Conservation (phyloP, 2,888 invertebrate genomes). For the Amorpha juglandis region DNA sequence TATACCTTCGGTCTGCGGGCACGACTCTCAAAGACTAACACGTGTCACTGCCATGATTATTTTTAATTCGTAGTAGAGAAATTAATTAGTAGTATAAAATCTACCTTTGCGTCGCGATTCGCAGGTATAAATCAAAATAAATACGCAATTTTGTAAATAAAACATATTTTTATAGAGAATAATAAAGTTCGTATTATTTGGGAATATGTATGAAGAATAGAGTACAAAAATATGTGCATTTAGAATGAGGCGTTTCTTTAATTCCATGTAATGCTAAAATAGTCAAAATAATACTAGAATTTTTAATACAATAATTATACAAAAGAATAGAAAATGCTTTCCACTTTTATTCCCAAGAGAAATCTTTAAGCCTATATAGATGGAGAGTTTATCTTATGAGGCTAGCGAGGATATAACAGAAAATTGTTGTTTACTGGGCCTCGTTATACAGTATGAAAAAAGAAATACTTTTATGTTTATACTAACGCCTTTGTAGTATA, state of each 20-base stretch:
- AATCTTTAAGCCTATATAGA: too few relatives aligned
- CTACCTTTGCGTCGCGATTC: background rate
- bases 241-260: conserved; percentile 2
- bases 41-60: background rate
- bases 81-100: background rate
- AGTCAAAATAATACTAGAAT: background rate
- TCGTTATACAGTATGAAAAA: too few relatives aligned
- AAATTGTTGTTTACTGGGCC: too few relatives aligned
- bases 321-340: conserved; percentile 5
- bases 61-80: background rate
- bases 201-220: background rate
- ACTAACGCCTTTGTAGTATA: too few relatives aligned
- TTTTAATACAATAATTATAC: background rate
- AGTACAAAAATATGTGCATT: conserved; percentile 15
- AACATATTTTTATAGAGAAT: conserved; percentile 48
- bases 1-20: too few relatives aligned
- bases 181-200: conserved; percentile 9
- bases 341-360: background rate
- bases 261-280: background rate
- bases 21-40: background rate
- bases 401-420: too few relatives aligned
- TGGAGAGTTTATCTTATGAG: too few relatives aligned
- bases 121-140: background rate
- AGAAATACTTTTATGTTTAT: too few relatives aligned
- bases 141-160: conserved; percentile 26